Evolutionary conservation across 2,888 invertebrate genomes (phyloP), one percentile per base, ranked within the genome.

Genomic region (Nomada goodeniana): DNA sequence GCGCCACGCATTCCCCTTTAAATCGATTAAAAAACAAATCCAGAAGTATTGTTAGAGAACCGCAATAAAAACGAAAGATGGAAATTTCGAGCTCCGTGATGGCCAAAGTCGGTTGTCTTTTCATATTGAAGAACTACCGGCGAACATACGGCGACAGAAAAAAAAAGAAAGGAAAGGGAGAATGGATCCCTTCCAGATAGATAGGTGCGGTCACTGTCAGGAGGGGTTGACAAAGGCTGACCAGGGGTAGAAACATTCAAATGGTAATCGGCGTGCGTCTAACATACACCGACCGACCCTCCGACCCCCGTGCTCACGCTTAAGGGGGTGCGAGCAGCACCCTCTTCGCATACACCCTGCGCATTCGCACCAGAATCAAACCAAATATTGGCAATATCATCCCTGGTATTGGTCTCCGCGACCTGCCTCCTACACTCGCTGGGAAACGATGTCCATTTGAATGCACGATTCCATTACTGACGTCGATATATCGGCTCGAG

Each of bases 301-400:
- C 74, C 85, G 77, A 63, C 70, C 73, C 75, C 82, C 75, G 68
- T 78, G 71, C 71, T 70, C 69, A 61, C 29, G 72, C 72, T 81
- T 81, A 86, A 86, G 86, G 84, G 86, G 85, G 75, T 86, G 85
- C 82, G 29, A 20, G 80, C 83, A 76, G 10, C 47, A 11, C 84
- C 85, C 84, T 77, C 85, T 80, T 69, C 83, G 83, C 65, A 85
- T 76, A 86, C 87, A 85, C 76, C 82, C 86, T 85, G 80, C 83
- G 88, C 86, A 87, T 89, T 88, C 88, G 88, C 89, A 89, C 87
- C 90, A 91, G 92, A 93, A 93, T 93, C 92, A 93, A 92, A 92
- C 92, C 92, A 93, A 93, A 93, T 93, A 93, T 93, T 93, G 93
- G 91, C 93, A 93, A 93, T 93, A 93, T 93, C 92, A 91, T 91